Conservation (phyloP, 2,797 vertebrate genomes). For the Hippocampus kuda region DNA sequence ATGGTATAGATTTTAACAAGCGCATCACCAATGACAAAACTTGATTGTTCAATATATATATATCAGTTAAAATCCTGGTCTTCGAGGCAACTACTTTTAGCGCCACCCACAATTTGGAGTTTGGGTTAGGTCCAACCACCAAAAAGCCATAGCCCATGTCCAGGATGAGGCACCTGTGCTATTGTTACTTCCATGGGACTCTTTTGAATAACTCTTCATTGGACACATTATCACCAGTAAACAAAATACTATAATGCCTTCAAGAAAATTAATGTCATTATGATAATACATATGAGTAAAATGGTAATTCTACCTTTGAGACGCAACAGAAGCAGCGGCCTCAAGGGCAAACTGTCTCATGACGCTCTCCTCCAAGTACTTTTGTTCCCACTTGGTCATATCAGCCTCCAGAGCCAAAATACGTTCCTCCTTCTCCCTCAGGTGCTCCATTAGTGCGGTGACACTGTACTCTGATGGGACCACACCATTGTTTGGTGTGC, state of each 20-base stretch:
- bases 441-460: slow-evolving; percentile 84
- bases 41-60: too few relatives aligned
- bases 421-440: slow-evolving; percentile 92
- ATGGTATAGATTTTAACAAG: too few relatives aligned
- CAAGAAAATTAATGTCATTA: neutral
- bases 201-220: neutral
- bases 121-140: neutral
- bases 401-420: slow-evolving; percentile 95
- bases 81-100: neutral
- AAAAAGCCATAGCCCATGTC: neutral
- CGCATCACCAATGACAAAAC: too few relatives aligned
- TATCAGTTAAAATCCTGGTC: too few relatives aligned
- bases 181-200: neutral
- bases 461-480: slow-evolving; percentile 75
- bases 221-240: neutral
- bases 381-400: slow-evolving; percentile 99
- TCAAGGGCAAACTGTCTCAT: slow-evolving; percentile 98
- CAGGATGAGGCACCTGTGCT: neutral
- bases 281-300: neutral
- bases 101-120: neutral
- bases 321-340: slow-evolving; percentile 88
- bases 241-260: neutral
- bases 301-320: slow-evolving; percentile 75
- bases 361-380: slow-evolving; percentile 95
- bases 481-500: slow-evolving; percentile 59